Evolutionary conservation across 2,797 vertebrate species (phyloP), one percentile per base, ranked within the genome.

Genomic region (Sebastes hubbsi): DNA sequence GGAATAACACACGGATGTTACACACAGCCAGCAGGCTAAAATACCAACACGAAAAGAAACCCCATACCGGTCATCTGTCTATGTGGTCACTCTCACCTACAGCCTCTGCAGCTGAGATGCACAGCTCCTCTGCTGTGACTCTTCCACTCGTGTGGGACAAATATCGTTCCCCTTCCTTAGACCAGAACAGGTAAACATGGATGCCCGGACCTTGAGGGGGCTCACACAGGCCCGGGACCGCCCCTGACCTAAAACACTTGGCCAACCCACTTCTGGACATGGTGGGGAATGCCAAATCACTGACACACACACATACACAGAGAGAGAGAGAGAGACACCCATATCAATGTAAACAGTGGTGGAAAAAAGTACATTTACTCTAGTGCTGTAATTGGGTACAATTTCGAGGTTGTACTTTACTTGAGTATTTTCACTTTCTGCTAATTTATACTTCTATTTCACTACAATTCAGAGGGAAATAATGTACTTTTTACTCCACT

Each of bases 101-200:
- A 30, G 87, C 88, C 73, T 96, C 94, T 2, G 97, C 97, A 0
- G 97, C 91, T 0, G 85, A 90, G 63, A 98, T 94, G 78, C 97
- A 97, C 83, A 97, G 91, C 0, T 97, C 96, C 91, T 99, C 98
- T 0, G 96, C 97, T 0, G 96, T 97, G 79, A 96, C 87, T 0
- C 92, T 60, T 6, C 93, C 93, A 3, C 87, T 82, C 0, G 72
- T 80, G 82, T 97, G 96, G 20, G 89, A 94, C 55, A 95, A 80
- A 79, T 95, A 97, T 3, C 77, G 90, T 1, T 97, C 95, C 4
- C 94, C 95, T 1, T 86, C 72, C 13, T 95, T 96, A 0, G 93
- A 94, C 96, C 96, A 98, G 89, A 97, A 96, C 11, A 99, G 95
- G 32, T 94, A 90, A 2, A 99, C 92, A 60, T 94, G 95, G 70